Evolutionary conservation across 2,113 vertebrate species (phyloP).

Genomic region (Todiramphus saurophagus): DNA sequence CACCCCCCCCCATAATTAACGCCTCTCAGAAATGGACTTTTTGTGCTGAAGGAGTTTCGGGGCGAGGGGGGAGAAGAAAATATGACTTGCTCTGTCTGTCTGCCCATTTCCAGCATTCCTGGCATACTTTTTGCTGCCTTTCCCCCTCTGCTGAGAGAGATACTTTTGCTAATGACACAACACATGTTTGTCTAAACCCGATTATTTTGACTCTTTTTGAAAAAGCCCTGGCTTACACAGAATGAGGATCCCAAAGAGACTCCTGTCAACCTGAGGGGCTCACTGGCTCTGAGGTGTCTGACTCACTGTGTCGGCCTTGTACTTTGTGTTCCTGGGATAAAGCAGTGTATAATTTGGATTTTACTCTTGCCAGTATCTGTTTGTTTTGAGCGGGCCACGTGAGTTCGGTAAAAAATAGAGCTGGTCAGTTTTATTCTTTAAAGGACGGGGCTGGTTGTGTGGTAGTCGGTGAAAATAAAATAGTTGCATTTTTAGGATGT

Average conservation of each 20-base stretch:
- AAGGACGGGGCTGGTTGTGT: neutral
- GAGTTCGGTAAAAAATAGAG: conserved; percentile 50
- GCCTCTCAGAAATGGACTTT: neutral
- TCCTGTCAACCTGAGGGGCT: conserved; percentile 54
- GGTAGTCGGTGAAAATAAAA: neutral
- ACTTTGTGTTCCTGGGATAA: conserved; percentile 62
- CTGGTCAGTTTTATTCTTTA: conserved; percentile 41
- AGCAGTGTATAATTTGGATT: conserved; percentile 63
- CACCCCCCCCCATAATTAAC: neutral
- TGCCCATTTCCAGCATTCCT: conserved; percentile 56
- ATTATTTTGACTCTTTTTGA: conserved; percentile 31
- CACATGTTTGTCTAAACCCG: conserved; percentile 19
- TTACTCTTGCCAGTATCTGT: conserved; percentile 64
- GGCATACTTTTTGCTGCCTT: conserved; percentile 41
- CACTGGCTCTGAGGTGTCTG: conserved; percentile 42
- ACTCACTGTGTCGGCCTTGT: conserved; percentile 50
- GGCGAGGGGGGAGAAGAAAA: neutral
- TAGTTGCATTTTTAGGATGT: conserved; percentile 11
- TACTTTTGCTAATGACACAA: conserved; percentile 35
- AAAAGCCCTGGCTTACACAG: neutral
- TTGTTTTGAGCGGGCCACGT: conserved; percentile 47
- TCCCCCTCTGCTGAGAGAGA: conserved; percentile 21
- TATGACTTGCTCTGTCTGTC: neutral
- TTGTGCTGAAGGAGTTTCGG: conserved; percentile 7
- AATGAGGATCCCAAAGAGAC: neutral